Base-by-base conservation (phyloP, 2,888 invertebrate species). In the Chalcis sispes region DNA sequence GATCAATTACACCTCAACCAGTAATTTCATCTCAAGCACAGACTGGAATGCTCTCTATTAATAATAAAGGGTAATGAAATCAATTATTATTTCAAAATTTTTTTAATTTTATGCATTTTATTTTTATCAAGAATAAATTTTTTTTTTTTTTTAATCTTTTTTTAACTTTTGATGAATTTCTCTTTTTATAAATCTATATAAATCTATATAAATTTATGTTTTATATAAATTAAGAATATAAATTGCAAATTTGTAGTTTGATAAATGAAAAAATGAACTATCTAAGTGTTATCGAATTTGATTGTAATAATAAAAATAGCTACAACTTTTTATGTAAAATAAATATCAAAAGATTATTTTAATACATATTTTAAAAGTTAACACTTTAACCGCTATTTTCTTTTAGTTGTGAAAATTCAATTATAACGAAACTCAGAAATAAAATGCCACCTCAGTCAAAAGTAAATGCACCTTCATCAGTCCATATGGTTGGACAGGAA, bases 1-100 rank as follows among this genome's bases (percentile, higher is more conserved):
- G 95, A 66, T 94, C 94, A 20, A 92, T 93, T 40, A 94, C 95
- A 15, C 95, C 95, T 0, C 93, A 93, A 62, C 85, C 87, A 2
- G 61, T 77, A 18, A 42, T 13, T 52, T 59, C 67, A 20, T 13
- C 75, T 25, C 73, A 74, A 65, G 1, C 69, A 10, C 75, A 78
- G 32, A 15, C 58, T 50, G 69, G 70, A 70, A 73, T 73, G 52
- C 66, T 78, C 10, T 8, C 67, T 15, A 66, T 78, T 56, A 78
- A 75, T 46, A 78, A 73, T 78, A 75, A 78, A 78, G 73, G 73
- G 78, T 78, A 73, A 29, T 15, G 29, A 27, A n/a, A n/a, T n/a
- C 5, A 52, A n/a, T 59, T 52, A 40, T 32, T 1, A 48, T 70
- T 46, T 13, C 7, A 56, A 13, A 15, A 65, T 27, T 65, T 10